These are phyloP conservation scores for Hermaeophaga mercurialis DNA, from an alignment of 2,888 invertebrate genomes.

Conservation along the genomic window DNA sequence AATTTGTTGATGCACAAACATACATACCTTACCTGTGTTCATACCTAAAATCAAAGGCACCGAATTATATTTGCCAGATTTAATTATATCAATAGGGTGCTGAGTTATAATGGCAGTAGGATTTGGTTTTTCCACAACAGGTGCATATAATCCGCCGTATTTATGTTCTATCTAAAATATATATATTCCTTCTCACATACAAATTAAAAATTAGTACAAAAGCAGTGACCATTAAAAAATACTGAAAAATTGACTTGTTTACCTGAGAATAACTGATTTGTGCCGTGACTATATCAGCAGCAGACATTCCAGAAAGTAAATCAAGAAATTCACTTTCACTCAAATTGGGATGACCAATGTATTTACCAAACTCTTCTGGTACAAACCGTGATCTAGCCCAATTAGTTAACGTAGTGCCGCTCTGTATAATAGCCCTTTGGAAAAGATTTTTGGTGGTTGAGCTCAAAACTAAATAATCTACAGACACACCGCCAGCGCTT, in stretches of 20 bases:
- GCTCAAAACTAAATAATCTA: slow-evolving; percentile 30
- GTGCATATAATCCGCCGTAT: too few relatives aligned
- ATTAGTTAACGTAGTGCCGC: slow-evolving; percentile 42
- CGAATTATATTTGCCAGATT: slow-evolving; percentile 37
- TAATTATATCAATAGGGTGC: slow-evolving; percentile 34
- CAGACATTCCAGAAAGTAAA: neutral
- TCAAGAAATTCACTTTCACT: too few relatives aligned
- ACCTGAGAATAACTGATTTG: too few relatives aligned
- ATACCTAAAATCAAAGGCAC: slow-evolving; percentile 38
- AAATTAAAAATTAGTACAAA: too few relatives aligned
- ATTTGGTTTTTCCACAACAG: slow-evolving; percentile 28
- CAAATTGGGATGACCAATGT: too few relatives aligned
- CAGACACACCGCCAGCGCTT: slow-evolving; percentile 25
- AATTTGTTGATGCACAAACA: too few relatives aligned
- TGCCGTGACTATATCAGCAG: too few relatives aligned
- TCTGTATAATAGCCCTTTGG: slow-evolving; percentile 44
- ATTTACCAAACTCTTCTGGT: slow-evolving; percentile 17
- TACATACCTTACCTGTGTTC: too few relatives aligned
- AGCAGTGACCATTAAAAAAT: too few relatives aligned
- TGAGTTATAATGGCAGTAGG: slow-evolving; percentile 31
- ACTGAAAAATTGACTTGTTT: too few relatives aligned
- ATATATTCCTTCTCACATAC: too few relatives aligned
- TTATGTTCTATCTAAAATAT: too few relatives aligned
- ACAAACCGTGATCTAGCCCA: slow-evolving; percentile 38
- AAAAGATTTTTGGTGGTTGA: slow-evolving; percentile 36